phyloP scores from a whole-genome alignment of 2,888 invertebrate genomes.

The Catocala sponsa region DNA sequence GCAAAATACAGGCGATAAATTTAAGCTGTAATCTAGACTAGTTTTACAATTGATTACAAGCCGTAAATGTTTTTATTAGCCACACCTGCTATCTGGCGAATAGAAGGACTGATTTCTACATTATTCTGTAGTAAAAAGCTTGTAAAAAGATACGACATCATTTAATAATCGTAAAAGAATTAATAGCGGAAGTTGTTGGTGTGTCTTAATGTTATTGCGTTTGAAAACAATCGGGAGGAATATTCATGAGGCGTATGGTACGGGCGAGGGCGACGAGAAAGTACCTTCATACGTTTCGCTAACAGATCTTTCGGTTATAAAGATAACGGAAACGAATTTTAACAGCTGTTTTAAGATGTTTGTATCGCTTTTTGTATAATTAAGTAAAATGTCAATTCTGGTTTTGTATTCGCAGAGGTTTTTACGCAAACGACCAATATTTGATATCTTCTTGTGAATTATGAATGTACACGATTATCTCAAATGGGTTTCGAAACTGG shows the following conservation, averaged over 20 bases:
- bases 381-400: no score
- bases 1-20: no score
- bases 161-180: slow-evolving; percentile 68
- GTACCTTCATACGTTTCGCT: no score
- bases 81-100: slow-evolving; percentile 38
- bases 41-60: slow-evolving; percentile 17
- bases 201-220: slow-evolving; percentile 68
- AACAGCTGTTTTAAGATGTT: no score
- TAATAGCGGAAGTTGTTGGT: slow-evolving; percentile 70
- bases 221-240: slow-evolving; percentile 53
- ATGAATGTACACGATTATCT: no score
- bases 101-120: background rate
- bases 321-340: background rate
- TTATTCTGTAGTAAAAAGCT: slow-evolving; percentile 2
- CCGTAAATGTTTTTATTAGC: slow-evolving; percentile 28
- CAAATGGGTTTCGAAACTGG: no score
- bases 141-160: slow-evolving; percentile 39
- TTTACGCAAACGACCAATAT: no score
- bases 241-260: background rate
- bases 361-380: no score
- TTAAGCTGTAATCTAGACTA: slow-evolving; percentile 13
- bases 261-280: no score
- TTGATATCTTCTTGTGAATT: no score
- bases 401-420: no score
- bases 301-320: background rate